Evolutionary conservation across 1,140 invertebrate genomes (phyloP).

Genomic region (Thrips palmi): DNA sequence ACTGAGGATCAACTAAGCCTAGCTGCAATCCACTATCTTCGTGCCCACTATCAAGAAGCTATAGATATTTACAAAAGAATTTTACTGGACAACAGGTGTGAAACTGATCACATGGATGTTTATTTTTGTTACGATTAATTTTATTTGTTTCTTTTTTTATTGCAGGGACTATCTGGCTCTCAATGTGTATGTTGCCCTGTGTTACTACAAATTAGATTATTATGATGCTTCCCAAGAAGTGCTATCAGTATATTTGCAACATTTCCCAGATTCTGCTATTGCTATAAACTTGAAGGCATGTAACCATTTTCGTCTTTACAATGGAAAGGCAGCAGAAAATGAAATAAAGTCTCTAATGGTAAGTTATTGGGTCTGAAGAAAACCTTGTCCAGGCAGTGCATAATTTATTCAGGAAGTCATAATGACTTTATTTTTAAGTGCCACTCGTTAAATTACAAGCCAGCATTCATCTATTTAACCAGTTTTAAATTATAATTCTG

Average conservation of each 20-base stretch:
- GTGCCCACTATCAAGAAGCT: slow-evolving; percentile 93
- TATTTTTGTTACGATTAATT: slow-evolving; percentile 10
- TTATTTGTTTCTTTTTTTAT: slow-evolving; percentile 16
- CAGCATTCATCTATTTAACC: not conserved
- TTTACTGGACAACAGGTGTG: slow-evolving; percentile 72
- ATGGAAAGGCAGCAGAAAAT: slow-evolving; percentile 81
- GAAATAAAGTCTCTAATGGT: slow-evolving; percentile 56
- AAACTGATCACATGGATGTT: slow-evolving; percentile 14
- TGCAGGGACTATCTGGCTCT: slow-evolving; percentile 77
- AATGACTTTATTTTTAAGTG: slow-evolving; percentile 1
- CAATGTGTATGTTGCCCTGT: slow-evolving; percentile 93
- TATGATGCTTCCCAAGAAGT: slow-evolving; percentile 89
- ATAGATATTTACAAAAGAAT: slow-evolving; percentile 97
- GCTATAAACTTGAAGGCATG: slow-evolving; percentile 91
- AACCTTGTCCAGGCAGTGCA: not conserved
- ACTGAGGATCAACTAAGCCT: slow-evolving; percentile 90
- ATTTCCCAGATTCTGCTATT: slow-evolving; percentile 83
- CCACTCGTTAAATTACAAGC: not conserved
- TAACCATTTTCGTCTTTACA: slow-evolving; percentile 77
- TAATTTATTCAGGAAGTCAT: not conserved
- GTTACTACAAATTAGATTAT: slow-evolving; percentile 94
- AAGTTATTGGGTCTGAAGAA: slow-evolving; percentile 5
- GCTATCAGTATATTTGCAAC: slow-evolving; percentile 78
- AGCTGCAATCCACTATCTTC: slow-evolving; percentile 89
- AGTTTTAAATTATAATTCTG: too few species aligned